Conservation (phyloP, 2,113 vertebrate species). For the Macquaria australasica region DNA sequence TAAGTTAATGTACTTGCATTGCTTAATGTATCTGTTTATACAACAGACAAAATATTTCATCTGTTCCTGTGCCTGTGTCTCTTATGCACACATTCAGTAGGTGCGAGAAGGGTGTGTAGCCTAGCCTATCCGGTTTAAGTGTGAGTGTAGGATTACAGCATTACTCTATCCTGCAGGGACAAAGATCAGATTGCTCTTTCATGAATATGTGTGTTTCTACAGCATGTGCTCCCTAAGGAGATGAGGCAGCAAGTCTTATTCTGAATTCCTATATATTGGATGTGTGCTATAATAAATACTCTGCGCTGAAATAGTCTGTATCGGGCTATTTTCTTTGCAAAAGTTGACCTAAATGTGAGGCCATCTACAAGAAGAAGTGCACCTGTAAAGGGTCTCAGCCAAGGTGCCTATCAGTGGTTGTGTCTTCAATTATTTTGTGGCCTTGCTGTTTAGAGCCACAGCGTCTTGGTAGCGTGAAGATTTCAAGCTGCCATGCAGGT, state of each 20-base stretch:
- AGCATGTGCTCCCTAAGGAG: slow-evolving; percentile 39
- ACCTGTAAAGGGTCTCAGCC: neutral
- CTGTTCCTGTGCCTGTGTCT: neutral
- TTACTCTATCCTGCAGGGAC: slow-evolving; percentile 68
- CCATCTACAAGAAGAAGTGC: neutral
- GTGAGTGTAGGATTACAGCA: slow-evolving; percentile 72
- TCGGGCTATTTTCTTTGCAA: neutral
- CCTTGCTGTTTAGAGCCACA: neutral
- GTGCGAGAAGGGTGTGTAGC: slow-evolving; percentile 68
- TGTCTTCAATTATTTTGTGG: slow-evolving; percentile 4
- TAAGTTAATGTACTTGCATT: neutral
- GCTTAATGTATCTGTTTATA: neutral
- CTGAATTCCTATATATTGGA: slow-evolving; percentile 21
- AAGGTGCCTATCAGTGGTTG: neutral
- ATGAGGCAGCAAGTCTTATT: slow-evolving; percentile 17
- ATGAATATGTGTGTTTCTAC: slow-evolving; percentile 53
- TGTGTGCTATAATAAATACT: neutral
- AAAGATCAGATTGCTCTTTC: slow-evolving; percentile 78
- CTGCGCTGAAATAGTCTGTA: neutral
- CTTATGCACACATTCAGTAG: slow-evolving; percentile 10
- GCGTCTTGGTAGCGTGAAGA: neutral
- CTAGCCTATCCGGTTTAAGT: slow-evolving; percentile 66
- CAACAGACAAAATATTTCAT: neutral
- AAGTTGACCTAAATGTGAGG: neutral
- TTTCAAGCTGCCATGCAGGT: slow-evolving; percentile 22